Conservation (phyloP, 2,888 invertebrate species). For the Drosophila yooni region DNA sequence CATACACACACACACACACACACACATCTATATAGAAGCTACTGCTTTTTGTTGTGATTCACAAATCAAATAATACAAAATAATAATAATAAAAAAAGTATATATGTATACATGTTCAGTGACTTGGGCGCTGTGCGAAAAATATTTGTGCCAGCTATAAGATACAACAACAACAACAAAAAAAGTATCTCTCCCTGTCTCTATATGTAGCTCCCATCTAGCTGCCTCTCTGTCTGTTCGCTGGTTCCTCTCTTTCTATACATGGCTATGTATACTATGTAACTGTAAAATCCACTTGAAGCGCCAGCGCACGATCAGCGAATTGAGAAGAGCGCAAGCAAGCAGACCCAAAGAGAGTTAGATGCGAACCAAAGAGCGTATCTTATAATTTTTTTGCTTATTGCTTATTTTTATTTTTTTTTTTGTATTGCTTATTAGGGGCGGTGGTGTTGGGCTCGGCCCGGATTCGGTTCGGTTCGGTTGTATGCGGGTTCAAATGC, state of each 20-base stretch:
- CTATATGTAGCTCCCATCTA: constrained; percentile 3
- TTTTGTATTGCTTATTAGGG: constrained; percentile 67
- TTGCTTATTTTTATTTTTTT: constrained; percentile 6
- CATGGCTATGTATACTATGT: constrained; percentile 54
- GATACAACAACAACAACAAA: constrained; percentile 39
- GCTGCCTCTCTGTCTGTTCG: constrained; percentile 3
- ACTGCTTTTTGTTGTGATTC: constrained; percentile 65
- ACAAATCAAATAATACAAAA: constrained; percentile 75
- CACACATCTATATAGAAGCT: constrained; percentile 25
- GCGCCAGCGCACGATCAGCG: constrained; percentile 61
- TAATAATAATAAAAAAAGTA: constrained; percentile 57
- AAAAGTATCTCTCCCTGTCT: constrained; percentile 47
- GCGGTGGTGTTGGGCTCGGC: constrained; percentile 69
- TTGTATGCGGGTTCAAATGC: constrained; percentile 78
- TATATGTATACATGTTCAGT: constrained; percentile 40
- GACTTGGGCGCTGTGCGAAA: constrained; percentile 67
- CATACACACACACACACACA: constrained; percentile 26
- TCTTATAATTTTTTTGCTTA: constrained; percentile 16
- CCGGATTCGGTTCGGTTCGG: constrained; percentile 42
- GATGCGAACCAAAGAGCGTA: constrained; percentile 41
- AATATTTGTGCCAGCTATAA: constrained; percentile 74
- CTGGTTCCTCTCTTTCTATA: constrained; percentile 25
- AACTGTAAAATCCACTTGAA: constrained; percentile 75
- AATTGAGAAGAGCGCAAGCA: constrained; percentile 29
- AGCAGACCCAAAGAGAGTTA: constrained; percentile 38